phyloP scores from a whole-genome alignment of 2,888 invertebrate species.

The Drosophila heteroneura region DNA sequence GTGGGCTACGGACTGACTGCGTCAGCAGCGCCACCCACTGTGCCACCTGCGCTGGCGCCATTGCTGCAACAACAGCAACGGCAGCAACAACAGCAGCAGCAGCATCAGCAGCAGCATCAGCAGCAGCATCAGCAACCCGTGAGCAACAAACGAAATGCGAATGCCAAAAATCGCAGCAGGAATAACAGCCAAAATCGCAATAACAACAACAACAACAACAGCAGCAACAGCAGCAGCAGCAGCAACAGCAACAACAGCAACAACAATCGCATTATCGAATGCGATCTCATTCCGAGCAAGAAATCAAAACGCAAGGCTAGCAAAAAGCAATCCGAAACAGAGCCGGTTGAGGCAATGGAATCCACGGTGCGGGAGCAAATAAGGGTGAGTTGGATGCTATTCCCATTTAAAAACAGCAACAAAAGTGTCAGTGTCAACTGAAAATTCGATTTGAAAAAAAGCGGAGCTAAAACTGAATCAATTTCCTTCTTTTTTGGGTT shows the following conservation, averaged over 20 bases:
- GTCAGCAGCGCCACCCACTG: conserved; percentile 26
- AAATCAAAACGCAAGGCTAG: conserved; percentile 78
- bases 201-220: conserved; percentile 5
- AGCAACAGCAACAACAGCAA: conserved; percentile 44
- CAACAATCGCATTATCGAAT: conserved; percentile 81
- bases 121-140: conserved; percentile 21
- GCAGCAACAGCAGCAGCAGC: conserved; percentile 8
- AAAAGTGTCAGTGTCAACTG: not conserved
- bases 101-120: conserved; percentile 27
- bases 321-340: conserved; percentile 47
- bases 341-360: conserved; percentile 52
- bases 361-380: conserved; percentile 78
- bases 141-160: conserved; percentile 44
- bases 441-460: not conserved
- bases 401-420: not conserved
- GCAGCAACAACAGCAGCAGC: conserved; percentile 43
- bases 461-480: not conserved
- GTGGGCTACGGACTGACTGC: conserved; percentile 66
- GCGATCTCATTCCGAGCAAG: conserved; percentile 83
- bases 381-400: conserved; percentile 60
- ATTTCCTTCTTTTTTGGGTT: conserved; percentile 1
- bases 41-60: conserved; percentile 59
- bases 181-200: conserved; percentile 33
- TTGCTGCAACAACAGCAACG: conserved; percentile 57
- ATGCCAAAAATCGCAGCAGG: conserved; percentile 43